Evolutionary conservation across 2,888 invertebrate genomes (phyloP).

Genomic region (Clusia tigrina): DNA sequence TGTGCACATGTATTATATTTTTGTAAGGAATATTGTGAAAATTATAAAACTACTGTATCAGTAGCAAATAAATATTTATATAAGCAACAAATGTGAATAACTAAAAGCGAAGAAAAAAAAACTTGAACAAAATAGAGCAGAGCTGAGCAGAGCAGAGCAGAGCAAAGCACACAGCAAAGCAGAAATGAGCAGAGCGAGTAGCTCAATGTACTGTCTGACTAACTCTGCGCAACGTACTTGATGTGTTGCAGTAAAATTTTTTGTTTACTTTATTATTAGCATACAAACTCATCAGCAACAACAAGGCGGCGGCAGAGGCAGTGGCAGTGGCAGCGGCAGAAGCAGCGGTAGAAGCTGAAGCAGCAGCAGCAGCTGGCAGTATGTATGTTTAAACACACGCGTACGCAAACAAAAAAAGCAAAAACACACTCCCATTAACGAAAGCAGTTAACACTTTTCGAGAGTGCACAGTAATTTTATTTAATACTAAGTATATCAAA

Average conservation of each 20-base stretch:
- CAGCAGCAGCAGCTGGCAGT: background rate
- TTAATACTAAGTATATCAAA: constrained; percentile 14
- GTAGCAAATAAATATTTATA: constrained; percentile 49
- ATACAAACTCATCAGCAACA: constrained; percentile 19
- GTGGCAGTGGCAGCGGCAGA: background rate
- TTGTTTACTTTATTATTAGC: constrained; percentile 19
- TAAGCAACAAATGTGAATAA: constrained; percentile 50
- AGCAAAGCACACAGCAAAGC: constrained; percentile 13
- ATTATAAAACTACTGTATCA: constrained; percentile 16
- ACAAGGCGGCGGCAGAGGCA: constrained; percentile 8
- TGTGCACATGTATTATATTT: background rate
- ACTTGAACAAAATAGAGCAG: constrained; percentile 14
- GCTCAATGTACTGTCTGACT: no score
- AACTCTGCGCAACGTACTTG: no score
- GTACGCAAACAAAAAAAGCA: background rate
- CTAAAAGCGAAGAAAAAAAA: constrained; percentile 42
- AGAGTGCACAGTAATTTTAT: constrained; percentile 4
- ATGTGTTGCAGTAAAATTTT: constrained; percentile 8
- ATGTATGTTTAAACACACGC: background rate
- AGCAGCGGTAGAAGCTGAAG: background rate
- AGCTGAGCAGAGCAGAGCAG: background rate
- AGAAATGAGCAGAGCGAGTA: no score
- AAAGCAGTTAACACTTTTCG: constrained; percentile 15
- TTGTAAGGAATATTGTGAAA: constrained; percentile 5
- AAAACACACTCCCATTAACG: background rate